Evolutionary conservation across 1,140 invertebrate genomes (phyloP), one percentile per base, ranked within the genome.

Genomic region (Drosophila sp.): DNA sequence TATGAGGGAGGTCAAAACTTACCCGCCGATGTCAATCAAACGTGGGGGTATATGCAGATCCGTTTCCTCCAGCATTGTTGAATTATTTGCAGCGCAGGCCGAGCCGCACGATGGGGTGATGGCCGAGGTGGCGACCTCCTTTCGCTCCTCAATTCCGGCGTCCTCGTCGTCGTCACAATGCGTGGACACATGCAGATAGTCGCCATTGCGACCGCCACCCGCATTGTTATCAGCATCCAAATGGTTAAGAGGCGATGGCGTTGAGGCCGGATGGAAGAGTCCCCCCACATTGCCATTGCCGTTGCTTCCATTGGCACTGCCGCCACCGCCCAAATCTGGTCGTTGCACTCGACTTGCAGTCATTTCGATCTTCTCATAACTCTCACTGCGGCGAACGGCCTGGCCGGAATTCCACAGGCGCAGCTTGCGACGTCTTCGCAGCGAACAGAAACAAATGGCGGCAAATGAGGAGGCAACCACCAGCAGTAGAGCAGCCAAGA

Each of bases 321-420:
- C 92, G 61, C 83, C 93, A 60, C 94, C 93, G 23, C 86, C 82
- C 62, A 91, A 58, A 33, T 91, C 90, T 32, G 90, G 90, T 27
- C 90, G 44, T 50, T 50, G 90, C 55, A 83, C 76, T 8, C 90
- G 63, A 8, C 44, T 50, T 50, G 85, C 66, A n/a, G 90, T 95
- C 93, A 95, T 93, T 84, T 96, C 95, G 68, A 96, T 96, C 92
- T 96, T 96, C 89, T 96, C 95, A 80, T 96, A 96, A 91, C 93
- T 95, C 76, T 95, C 95, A 44, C 94, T 94, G 50, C 93, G 92
- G 1, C 82, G 54, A n/a, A 80, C 80, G 6, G 85, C 79, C 5
- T 90, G 90, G 57, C 91, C 86, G n/a, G 79, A 85, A 74, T 86
- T 90, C 91, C 81, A 92, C 5, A 93, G 66, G 4, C 93, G 84